Conservation (phyloP, 1,140 invertebrate genomes). For the Galleria mellonella region DNA sequence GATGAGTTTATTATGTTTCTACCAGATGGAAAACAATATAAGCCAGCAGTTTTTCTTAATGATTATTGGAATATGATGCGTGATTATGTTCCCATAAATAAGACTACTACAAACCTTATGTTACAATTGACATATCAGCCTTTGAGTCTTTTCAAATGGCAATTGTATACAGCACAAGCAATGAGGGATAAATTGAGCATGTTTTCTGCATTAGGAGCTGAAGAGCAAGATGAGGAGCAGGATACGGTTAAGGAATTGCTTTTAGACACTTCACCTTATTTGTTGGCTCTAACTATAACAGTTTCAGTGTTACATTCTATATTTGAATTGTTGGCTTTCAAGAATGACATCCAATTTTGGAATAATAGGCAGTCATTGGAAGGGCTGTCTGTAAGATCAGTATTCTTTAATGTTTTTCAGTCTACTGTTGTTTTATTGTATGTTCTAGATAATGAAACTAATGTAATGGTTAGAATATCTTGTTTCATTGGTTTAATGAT, state of each 20-base stretch:
- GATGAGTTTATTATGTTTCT: constrained; percentile 96
- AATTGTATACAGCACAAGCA: constrained; percentile 96
- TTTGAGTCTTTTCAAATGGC: constrained; percentile 97
- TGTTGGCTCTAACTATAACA: constrained; percentile 92
- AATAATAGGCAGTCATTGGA: constrained; percentile 97
- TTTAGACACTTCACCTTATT: constrained; percentile 96
- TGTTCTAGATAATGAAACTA: constrained; percentile 98
- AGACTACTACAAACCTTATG: constrained; percentile 82
- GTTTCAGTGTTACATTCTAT: constrained; percentile 97
- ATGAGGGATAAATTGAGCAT: constrained; percentile 88
- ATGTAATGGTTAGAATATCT: constrained; percentile 94
- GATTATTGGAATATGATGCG: constrained; percentile 99
- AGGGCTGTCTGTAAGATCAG: constrained; percentile 96
- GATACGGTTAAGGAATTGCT: constrained; percentile 98
- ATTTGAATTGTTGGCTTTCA: constrained; percentile 99
- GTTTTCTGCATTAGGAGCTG: constrained; percentile 76
- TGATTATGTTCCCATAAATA: constrained; percentile 96
- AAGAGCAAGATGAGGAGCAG: constrained; percentile 93
- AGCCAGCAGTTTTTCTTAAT: constrained; percentile 96
- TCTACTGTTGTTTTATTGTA: constrained; percentile 96
- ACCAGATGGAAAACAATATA: constrained; percentile 87
- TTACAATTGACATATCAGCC: constrained; percentile 93
- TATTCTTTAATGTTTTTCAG: constrained; percentile 99
- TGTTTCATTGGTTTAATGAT: constrained; percentile 96
- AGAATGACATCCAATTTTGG: constrained; percentile 99